These are phyloP conservation scores for Centropristis striata DNA, from an alignment of 2,113 vertebrate genomes.

Conservation along the genomic window DNA sequence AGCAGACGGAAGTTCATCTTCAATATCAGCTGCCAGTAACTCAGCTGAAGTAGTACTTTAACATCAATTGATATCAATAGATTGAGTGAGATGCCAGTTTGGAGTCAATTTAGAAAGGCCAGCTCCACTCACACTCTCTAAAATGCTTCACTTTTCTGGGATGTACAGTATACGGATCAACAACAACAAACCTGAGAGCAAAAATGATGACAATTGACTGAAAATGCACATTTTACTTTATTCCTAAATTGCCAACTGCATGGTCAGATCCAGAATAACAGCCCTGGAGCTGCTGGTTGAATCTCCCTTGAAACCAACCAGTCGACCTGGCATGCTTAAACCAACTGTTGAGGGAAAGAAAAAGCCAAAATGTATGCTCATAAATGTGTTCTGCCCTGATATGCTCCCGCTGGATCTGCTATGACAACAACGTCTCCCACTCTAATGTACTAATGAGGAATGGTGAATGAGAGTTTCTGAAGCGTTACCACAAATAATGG, in stretches of 20 bases:
- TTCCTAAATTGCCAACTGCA: neutral
- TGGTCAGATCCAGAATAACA: neutral
- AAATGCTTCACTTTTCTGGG: slow-evolving; percentile 28
- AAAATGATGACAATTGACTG: neutral
- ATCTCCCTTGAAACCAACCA: neutral
- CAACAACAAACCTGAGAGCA: slow-evolving; percentile 2
- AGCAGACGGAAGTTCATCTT: slow-evolving; percentile 53
- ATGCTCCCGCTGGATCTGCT: neutral
- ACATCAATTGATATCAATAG: slow-evolving; percentile 44
- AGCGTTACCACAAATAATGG: slow-evolving; percentile 41
- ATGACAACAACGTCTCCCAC: slow-evolving; percentile 25
- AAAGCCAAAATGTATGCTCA: neutral
- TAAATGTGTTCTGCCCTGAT: neutral
- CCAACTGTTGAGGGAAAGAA: neutral
- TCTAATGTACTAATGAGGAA: slow-evolving; percentile 34
- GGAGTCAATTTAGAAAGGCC: slow-evolving; percentile 37
- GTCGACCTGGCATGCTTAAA: neutral
- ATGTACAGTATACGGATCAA: neutral
- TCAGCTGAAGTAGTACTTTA: slow-evolving; percentile 55
- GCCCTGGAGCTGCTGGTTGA: neutral
- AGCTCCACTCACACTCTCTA: neutral
- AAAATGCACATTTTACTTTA: neutral
- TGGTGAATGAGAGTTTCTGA: slow-evolving; percentile 31
- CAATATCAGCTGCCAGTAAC: slow-evolving; percentile 37
- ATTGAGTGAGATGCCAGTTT: slow-evolving; percentile 41